phyloP scores from a whole-genome alignment of 2,797 vertebrate genomes.

The Eospalax fontanierii region DNA sequence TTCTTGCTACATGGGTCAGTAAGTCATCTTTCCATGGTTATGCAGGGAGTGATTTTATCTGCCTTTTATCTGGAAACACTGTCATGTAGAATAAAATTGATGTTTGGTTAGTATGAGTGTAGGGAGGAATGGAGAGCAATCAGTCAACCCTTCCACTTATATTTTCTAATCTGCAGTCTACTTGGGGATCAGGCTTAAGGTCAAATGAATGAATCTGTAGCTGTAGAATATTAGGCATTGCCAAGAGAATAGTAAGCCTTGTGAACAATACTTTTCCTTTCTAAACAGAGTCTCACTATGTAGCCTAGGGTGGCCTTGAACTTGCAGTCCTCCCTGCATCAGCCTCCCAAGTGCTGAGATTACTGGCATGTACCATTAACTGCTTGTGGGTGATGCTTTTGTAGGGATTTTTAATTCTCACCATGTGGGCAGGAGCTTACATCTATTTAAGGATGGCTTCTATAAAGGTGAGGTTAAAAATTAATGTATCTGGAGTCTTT shows the following conservation, averaged over 20 bases:
- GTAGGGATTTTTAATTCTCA: not conserved
- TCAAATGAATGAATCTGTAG: not conserved
- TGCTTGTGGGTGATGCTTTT: not conserved
- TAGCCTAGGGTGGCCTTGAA: not conserved
- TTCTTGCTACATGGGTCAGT: not conserved
- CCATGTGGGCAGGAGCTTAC: not conserved
- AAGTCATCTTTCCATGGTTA: not conserved
- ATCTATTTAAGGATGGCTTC: not conserved
- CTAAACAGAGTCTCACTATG: not conserved
- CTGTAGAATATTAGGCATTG: not conserved
- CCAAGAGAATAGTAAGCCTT: not conserved
- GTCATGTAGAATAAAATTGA: not conserved
- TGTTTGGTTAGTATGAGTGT: not conserved
- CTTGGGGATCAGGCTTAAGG: not conserved
- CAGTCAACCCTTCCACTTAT: not conserved
- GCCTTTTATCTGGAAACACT: not conserved
- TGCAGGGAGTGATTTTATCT: not conserved
- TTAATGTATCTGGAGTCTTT: not conserved
- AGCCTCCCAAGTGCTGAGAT: not conserved
- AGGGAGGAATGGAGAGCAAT: not conserved
- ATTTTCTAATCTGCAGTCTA: slow-evolving; percentile 26
- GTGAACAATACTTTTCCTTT: not conserved
- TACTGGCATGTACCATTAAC: not conserved
- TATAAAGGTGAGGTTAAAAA: not conserved
- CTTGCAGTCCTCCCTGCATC: not conserved